Evolutionary conservation across 2,888 invertebrate species (phyloP).

Genomic region (Phengaris arion): DNA sequence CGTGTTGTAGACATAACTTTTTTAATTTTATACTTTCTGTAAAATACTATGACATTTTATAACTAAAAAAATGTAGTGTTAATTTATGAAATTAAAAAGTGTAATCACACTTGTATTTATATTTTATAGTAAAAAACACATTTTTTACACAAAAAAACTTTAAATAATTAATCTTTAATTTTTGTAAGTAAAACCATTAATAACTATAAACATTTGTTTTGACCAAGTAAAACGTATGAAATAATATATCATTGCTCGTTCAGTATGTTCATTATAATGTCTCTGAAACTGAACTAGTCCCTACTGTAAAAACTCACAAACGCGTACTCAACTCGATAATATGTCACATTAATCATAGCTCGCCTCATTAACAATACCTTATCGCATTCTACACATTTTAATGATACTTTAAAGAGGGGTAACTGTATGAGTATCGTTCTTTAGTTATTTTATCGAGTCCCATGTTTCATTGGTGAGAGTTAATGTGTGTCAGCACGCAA

Average conservation of each 20-base stretch:
- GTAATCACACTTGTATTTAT: neutral
- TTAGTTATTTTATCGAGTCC: constrained; percentile 63
- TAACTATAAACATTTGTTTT: neutral
- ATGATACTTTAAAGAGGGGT: constrained; percentile 69
- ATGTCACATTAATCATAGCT: constrained; percentile 56
- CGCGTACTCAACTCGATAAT: constrained; percentile 52
- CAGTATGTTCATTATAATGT: neutral
- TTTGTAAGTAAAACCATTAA: neutral
- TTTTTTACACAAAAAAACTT: too few relatives aligned
- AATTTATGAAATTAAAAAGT: neutral
- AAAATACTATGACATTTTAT: neutral
- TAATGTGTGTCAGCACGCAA: constrained; percentile 74
- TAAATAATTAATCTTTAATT: too few relatives aligned
- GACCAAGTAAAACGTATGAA: neutral
- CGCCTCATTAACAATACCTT: constrained; percentile 70
- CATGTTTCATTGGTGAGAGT: constrained; percentile 65
- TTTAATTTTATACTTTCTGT: constrained; percentile 12
- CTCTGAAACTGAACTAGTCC: constrained; percentile 29
- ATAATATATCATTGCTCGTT: neutral
- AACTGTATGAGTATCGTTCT: constrained; percentile 49
- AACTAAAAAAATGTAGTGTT: neutral
- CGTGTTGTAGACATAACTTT: constrained; percentile 21
- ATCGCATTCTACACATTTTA: constrained; percentile 66
- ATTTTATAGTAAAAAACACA: neutral
- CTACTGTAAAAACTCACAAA: constrained; percentile 46